phyloP scores from a whole-genome alignment of 23 tunicate genomes.

The Trididemnum clinides region DNA sequence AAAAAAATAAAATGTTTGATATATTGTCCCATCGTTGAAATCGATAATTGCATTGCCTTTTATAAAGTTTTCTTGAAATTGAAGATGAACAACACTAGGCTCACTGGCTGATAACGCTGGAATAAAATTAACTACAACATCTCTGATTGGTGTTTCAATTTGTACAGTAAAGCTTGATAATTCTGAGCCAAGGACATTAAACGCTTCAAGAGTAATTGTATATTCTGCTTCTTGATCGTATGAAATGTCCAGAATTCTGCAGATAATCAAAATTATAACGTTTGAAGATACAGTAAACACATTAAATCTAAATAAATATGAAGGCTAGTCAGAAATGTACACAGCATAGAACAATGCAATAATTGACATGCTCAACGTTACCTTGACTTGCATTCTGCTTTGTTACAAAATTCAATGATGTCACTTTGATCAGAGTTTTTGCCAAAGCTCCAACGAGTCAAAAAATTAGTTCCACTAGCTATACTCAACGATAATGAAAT shows the following conservation, averaged over 20 bases:
- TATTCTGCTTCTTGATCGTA: slow-evolving; percentile 14
- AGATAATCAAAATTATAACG: too few species aligned
- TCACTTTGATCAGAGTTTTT: neutral
- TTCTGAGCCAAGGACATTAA: slow-evolving; percentile 36
- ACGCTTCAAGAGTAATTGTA: neutral
- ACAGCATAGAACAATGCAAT: too few species aligned
- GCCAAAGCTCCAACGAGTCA: slow-evolving; percentile 38
- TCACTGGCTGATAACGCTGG: neutral
- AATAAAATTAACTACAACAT: neutral
- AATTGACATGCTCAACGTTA: too few species aligned
- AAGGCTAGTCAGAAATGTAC: too few species aligned
- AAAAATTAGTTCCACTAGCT: slow-evolving; percentile 41
- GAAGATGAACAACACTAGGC: neutral
- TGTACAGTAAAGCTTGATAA: neutral
- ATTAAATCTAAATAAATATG: too few species aligned
- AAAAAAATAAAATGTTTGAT: too few species aligned
- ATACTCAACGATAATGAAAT: neutral
- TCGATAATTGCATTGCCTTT: neutral
- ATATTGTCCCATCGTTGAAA: neutral
- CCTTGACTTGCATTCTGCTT: slow-evolving; percentile 54
- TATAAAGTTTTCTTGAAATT: neutral
- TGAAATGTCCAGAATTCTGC: slow-evolving; percentile 7
- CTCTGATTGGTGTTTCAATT: slow-evolving; percentile 25
- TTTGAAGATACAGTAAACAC: too few species aligned
- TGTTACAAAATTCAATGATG: slow-evolving; percentile 60